Conservation (phyloP, 2,797 vertebrate species). For the Gallinago stenura region DNA sequence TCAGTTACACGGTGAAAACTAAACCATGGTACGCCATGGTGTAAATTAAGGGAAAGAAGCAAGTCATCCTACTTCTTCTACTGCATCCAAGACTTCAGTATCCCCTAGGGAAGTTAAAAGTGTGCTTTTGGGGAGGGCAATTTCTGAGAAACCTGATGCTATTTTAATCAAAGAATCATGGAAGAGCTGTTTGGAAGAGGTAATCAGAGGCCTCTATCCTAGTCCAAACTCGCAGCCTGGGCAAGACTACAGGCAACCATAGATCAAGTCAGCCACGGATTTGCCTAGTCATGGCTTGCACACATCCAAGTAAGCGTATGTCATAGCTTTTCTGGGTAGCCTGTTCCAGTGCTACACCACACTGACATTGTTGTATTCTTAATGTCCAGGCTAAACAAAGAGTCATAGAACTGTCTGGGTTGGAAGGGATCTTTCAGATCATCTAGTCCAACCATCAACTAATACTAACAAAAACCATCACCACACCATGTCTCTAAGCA, state of each 20-base stretch:
- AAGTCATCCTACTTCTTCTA: neutral
- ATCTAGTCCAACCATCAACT: too few relatives aligned
- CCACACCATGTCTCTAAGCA: too few relatives aligned
- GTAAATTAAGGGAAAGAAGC: neutral
- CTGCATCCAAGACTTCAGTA: neutral
- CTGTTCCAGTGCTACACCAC: neutral
- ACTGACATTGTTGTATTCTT: neutral
- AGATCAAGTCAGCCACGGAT: neutral
- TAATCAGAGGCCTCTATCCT: neutral
- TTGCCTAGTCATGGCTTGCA: neutral
- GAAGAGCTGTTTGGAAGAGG: neutral
- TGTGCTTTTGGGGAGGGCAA: neutral
- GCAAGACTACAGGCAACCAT: neutral
- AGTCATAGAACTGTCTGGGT: too few relatives aligned
- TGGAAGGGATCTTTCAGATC: too few relatives aligned
- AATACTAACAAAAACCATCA: too few relatives aligned
- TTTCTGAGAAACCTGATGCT: neutral
- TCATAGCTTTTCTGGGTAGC: neutral
- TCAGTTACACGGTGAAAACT: neutral
- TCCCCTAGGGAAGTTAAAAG: neutral
- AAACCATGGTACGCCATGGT: neutral
- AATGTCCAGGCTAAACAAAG: neutral
- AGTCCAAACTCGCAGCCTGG: neutral
- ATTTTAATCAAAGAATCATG: neutral
- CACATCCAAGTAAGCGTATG: neutral